A percentile compares a stretch with the other conserved stretches of the same genome.
These are phyloP conservation scores for Plutella xylostella DNA, from an alignment of 2,888 invertebrate genomes.

Conservation along the genomic window DNA sequence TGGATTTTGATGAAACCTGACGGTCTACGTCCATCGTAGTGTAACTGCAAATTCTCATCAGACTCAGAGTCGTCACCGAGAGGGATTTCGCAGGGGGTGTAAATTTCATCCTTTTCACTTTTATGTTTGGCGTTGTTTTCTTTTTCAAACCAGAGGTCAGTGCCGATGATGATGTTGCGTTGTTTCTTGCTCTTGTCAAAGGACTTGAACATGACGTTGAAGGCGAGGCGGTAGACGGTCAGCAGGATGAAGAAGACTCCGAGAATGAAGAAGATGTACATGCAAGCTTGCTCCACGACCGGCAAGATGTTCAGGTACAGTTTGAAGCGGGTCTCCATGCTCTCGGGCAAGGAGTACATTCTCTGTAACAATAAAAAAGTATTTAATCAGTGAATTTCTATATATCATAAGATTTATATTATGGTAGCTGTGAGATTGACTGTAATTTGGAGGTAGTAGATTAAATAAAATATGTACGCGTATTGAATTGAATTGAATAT, in stretches of 20 bases:
- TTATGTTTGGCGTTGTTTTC: conserved; percentile 17
- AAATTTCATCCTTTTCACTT: conserved; percentile 30
- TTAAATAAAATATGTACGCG: no score
- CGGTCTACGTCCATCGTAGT: conserved; percentile 23
- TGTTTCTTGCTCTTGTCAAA: conserved; percentile 31
- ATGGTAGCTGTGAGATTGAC: no score
- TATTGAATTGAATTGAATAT: no score
- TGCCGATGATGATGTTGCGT: conserved; percentile 27
- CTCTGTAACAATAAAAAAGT: conserved; percentile 62
- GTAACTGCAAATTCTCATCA: conserved; percentile 25
- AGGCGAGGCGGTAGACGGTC: conserved; percentile 52
- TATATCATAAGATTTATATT: no score
- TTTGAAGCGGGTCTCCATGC: conserved; percentile 73
- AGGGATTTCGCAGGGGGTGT: conserved; percentile 52
- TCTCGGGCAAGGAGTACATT: conserved; percentile 75
- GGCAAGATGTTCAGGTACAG: conserved; percentile 82
- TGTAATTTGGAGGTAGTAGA: no score
- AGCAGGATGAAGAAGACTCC: conserved; percentile 62
- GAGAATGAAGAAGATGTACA: conserved; percentile 67
- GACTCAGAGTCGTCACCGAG: conserved; percentile 39
- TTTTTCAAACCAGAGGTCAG: conserved; percentile 31
- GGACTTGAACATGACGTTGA: conserved; percentile 53
- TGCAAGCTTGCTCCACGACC: conserved; percentile 63
- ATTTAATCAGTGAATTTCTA: no score
- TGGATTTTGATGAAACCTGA: conserved; percentile 28